Conservation (phyloP, 2,888 invertebrate genomes). For the Aradus depressus region DNA sequence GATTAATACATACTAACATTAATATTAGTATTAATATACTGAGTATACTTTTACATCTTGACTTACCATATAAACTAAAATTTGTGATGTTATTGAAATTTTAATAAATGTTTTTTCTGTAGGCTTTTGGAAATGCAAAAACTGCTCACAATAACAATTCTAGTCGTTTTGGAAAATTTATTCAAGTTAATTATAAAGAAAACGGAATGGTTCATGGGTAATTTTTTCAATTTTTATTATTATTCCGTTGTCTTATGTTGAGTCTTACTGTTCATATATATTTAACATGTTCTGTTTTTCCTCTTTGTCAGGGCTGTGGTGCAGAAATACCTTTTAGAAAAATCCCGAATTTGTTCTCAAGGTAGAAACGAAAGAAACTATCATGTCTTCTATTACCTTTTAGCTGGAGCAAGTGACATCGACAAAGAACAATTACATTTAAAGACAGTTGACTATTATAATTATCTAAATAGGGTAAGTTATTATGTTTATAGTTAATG, state of each 20-base stretch:
- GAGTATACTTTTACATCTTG: too few species aligned
- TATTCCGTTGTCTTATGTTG: background rate
- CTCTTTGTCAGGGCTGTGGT: slow-evolving; percentile 63
- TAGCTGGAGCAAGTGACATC: slow-evolving; percentile 77
- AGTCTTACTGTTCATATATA: background rate
- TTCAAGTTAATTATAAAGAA: slow-evolving; percentile 94
- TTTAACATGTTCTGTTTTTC: background rate
- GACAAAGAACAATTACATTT: slow-evolving; percentile 74
- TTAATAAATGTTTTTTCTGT: slow-evolving; percentile 22
- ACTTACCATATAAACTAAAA: too few species aligned
- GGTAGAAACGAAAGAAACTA: slow-evolving; percentile 91
- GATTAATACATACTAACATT: too few species aligned
- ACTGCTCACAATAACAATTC: slow-evolving; percentile 96
- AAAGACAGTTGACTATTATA: slow-evolving; percentile 73
- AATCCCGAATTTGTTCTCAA: slow-evolving; percentile 87
- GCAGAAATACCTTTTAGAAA: slow-evolving; percentile 91
- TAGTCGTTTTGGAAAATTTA: slow-evolving; percentile 93
- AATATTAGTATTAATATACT: too few species aligned
- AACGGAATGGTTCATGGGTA: slow-evolving; percentile 96
- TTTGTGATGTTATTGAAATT: too few species aligned
- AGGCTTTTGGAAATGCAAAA: slow-evolving; percentile 96
- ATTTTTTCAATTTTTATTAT: slow-evolving; percentile 26
- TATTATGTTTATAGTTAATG: slow-evolving; percentile 14
- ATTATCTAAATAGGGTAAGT: slow-evolving; percentile 70
- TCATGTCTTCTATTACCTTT: slow-evolving; percentile 91